Evolutionary conservation across 2,888 invertebrate species (phyloP).

Genomic region (Apodemia hepburni): DNA sequence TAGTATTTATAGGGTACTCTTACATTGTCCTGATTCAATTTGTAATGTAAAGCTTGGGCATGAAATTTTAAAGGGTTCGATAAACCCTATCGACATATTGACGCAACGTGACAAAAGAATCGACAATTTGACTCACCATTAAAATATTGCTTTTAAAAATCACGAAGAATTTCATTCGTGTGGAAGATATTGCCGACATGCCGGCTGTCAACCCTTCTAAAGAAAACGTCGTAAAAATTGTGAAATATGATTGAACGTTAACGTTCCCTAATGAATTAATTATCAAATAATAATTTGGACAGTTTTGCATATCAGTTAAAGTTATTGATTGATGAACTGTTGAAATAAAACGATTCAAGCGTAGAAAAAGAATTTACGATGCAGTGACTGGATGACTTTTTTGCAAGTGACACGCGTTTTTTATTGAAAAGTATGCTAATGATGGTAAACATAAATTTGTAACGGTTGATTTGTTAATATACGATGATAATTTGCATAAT

Average conservation of each 20-base stretch:
- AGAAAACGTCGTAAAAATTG: conserved; percentile 54
- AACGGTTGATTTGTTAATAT: conserved; percentile 77
- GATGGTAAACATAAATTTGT: conserved; percentile 75
- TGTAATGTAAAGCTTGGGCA: conserved; percentile 64
- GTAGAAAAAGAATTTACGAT: conserved; percentile 51
- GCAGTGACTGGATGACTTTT: conserved; percentile 39
- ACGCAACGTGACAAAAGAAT: conserved; percentile 61
- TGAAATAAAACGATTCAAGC: conserved; percentile 48
- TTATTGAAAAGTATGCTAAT: conserved; percentile 60
- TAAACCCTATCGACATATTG: conserved; percentile 74
- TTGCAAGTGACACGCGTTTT: conserved; percentile 64
- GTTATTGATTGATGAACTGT: conserved; percentile 69
- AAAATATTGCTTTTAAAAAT: conserved; percentile 72
- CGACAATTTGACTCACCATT: conserved; percentile 77
- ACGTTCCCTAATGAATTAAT: conserved; percentile 64
- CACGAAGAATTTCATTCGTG: conserved; percentile 55
- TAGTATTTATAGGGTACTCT: conserved; percentile 42
- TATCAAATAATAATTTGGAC: conserved; percentile 40
- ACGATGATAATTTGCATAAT: conserved; percentile 64
- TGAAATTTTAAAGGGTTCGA: conserved; percentile 72
- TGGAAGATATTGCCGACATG: conserved; percentile 61
- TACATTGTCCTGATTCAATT: conserved; percentile 68
- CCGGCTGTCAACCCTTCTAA: conserved; percentile 42
- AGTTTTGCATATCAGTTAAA: conserved; percentile 53
- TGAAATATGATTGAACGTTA: conserved; percentile 54